Evolutionary conservation across 1,140 invertebrate species (phyloP).

Genomic region (Tetramorium alpestre): DNA sequence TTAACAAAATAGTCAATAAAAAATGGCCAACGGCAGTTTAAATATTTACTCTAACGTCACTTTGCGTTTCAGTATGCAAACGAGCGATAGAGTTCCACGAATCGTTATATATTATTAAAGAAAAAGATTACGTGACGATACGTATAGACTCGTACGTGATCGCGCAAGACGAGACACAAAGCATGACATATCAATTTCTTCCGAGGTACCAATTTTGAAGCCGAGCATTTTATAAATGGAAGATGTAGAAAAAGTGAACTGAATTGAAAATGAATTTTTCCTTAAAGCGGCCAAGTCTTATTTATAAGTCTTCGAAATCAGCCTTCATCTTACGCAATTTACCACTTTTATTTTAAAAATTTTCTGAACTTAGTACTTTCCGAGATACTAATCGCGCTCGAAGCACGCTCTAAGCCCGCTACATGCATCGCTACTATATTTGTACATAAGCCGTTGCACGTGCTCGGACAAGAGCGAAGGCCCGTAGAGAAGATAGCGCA

Average conservation of each 20-base stretch:
- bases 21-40: neutral
- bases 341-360: neutral
- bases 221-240: neutral
- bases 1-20: constrained; percentile 26
- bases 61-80: constrained; percentile 11
- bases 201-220: neutral
- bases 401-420: neutral
- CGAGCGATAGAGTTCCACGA: neutral
- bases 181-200: neutral
- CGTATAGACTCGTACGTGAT: neutral
- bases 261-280: neutral
- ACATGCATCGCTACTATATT: constrained; percentile 35
- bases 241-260: neutral
- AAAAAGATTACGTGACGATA: constrained; percentile 22
- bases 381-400: constrained; percentile 28
- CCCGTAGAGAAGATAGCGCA: constrained; percentile 14
- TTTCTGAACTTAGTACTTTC: neutral
- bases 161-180: neutral
- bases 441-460: constrained; percentile 36
- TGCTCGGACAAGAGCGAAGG: constrained; percentile 32
- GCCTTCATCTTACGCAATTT: neutral
- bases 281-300: neutral
- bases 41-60: constrained; percentile 16
- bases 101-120: constrained; percentile 14
- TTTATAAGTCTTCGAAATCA: neutral